These are phyloP conservation scores for Spodoptera picta DNA, from an alignment of 2,888 invertebrate genomes.

Conservation along the genomic window DNA sequence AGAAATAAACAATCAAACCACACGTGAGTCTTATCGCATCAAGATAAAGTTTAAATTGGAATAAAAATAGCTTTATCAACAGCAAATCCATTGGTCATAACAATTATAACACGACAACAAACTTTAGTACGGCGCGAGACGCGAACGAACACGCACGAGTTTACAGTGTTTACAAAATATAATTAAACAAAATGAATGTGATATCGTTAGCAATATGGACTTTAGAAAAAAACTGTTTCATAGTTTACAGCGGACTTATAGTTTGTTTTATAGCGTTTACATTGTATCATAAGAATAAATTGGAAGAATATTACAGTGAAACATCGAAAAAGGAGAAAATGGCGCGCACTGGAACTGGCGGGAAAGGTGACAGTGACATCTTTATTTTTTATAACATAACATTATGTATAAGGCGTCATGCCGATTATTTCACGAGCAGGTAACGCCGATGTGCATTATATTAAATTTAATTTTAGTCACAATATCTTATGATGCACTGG, in stretches of 20 bases:
- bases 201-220: constrained; percentile 80
- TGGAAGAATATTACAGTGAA: constrained; percentile 70
- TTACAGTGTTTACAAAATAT: constrained; percentile 10
- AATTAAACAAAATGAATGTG: constrained; percentile 74
- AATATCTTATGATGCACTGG: no score
- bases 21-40: constrained; percentile 17
- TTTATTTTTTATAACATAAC: constrained; percentile 4
- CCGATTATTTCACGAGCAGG: no score
- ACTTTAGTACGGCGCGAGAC: constrained; percentile 56
- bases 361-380: constrained; percentile 66
- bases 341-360: constrained; percentile 63
- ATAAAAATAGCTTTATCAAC: constrained; percentile 25
- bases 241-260: constrained; percentile 77
- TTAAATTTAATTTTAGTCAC: no score
- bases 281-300: constrained; percentile 78
- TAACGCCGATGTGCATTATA: no score
- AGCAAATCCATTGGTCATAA: constrained; percentile 35
- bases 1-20: background rate
- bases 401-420: no score
- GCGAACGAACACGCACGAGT: constrained; percentile 40
- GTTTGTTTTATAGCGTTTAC: constrained; percentile 79
- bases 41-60: constrained; percentile 42
- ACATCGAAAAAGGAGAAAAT: constrained; percentile 70
- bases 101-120: constrained; percentile 55
- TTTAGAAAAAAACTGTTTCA: constrained; percentile 82